Base-by-base conservation (phyloP, 2,113 vertebrate species). In the Heptranchias perlo region DNA sequence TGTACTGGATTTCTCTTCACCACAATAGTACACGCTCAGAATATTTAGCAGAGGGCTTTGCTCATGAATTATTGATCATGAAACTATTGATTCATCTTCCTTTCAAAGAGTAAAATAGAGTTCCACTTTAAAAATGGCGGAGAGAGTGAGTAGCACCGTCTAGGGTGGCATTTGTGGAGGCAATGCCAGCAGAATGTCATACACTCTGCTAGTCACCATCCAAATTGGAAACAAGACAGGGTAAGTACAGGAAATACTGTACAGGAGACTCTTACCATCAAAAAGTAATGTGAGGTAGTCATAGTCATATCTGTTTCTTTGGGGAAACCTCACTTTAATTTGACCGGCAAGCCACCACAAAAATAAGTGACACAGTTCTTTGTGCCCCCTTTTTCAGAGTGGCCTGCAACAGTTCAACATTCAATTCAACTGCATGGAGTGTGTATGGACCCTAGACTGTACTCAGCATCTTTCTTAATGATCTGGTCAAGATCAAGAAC, bases 1-100 rank as follows among this genome's bases (percentile, higher is more conserved):
- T 31, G 18, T 2, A 49, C 28, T 14, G 28, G 1, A 7, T 61
- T 16, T 6, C 47, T 52, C 7, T 52, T 47, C 47, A 28, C 87
- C 52, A 11, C 4, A 35, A 61, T 18, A 58, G 31, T 54, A 61
- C 54, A 61, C 31, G 6, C 35, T 4, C 54, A 61, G 25, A 89
- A 89, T 92, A 58, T 18, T 92, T n/a, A 92, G 52, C 54, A 92
- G 4, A 18, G 31, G 14, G 54, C n/a, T 92, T 5, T 92, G 87
- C 54, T 92, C 14, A n/a, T 92, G 31, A 58, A 92, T 92, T 92
- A 92, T 61, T 92, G 54, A 92, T 92, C 52, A 61, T 61, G 54
- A 58, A n/a, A 92, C 87, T 92, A 61, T 92, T 31, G 52, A 58
- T n/a, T n/a, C 14, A 61, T 52, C 87, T 61, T 61, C 31, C 16